Evolutionary conservation across 1,140 invertebrate genomes (phyloP).

Genomic region (Drosophila tani): DNA sequence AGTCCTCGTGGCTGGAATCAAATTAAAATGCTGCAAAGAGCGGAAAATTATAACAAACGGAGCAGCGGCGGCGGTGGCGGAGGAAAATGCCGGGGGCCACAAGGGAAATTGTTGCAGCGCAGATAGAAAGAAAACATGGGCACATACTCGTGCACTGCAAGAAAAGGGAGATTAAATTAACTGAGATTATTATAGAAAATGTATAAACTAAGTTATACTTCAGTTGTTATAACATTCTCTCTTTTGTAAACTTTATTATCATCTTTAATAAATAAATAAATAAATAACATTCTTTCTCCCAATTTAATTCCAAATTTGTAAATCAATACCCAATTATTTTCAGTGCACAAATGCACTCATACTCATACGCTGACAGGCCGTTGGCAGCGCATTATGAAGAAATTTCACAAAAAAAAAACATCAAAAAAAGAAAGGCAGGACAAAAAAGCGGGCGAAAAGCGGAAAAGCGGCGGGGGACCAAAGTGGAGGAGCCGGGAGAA

Average conservation of each 20-base stretch:
- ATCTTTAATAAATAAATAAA: too few species aligned
- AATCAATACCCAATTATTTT: neutral
- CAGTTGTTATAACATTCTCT: neutral
- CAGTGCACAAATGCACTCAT: conserved; percentile 29
- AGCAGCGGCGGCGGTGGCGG: conserved; percentile 28
- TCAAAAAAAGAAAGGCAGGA: conserved; percentile 13
- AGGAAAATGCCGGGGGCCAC: conserved; percentile 58
- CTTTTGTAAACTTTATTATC: too few species aligned
- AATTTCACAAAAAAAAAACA: conserved; percentile 33
- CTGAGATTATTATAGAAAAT: too few species aligned
- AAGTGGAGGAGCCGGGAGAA: conserved; percentile 2
- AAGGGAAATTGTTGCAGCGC: conserved; percentile 76
- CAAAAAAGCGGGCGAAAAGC: conserved; percentile 29
- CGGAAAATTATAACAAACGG: conserved; percentile 79
- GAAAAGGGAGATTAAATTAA: too few species aligned
- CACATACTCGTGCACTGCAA: conserved; percentile 18
- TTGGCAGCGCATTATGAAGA: conserved; percentile 66
- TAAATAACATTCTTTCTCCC: too few species aligned
- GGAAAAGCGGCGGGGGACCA: conserved; percentile 6
- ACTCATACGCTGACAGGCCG: conserved; percentile 49
- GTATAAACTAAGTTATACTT: too few species aligned
- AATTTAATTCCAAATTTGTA: too few species aligned
- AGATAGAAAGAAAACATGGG: conserved; percentile 76
- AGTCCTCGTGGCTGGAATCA: conserved; percentile 56
- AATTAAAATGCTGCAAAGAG: conserved; percentile 79